Base-by-base conservation (phyloP, 2,797 vertebrate genomes). In the Octomys mimax region DNA sequence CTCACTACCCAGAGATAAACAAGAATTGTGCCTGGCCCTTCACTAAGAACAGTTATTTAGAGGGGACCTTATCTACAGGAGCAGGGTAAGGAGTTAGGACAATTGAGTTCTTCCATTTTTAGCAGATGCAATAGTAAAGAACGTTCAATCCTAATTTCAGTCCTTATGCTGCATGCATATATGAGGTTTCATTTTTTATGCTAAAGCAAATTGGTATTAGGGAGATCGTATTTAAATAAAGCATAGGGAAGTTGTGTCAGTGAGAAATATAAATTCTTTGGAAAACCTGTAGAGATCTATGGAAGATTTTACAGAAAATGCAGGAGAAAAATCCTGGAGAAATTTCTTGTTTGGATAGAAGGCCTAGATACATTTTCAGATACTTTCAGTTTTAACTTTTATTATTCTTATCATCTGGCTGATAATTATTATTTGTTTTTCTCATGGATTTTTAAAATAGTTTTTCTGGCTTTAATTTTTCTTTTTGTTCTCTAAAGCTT, bases 381-480 rank as follows among this genome's bases (percentile, higher is more conserved):
- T 61, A 8, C 4, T 89, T 95, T 84, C 4, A 70, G 11, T 93
- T 95, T 75, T 84, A 91, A 91, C 3, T 77, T 93, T 92, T 68
- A 18, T 62, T 22, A 54, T 31, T 75, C 62, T 81, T 80, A 68
- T 89, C 36, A 54, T n/a, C 2, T 84, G 42, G 77, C 16, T 82
- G 4, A 49, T 81, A 14, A 24, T 92, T 92, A 91, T 62, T 59
- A 24, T 54, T 92, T 92, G 5, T 54, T 16, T 91, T 92, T 91
- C 46, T 92, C 42, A 82, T 59, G 36, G 7, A 87, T 66, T 95
- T 54, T 96, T 26, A 49, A 80, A 87, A 33, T 87, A 66, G 39
- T 22, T 95, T 87, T 70, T 89, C 9, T 87, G 33, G 26, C 91
- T 89, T 96, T 22, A 61, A 70, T 89, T 95, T 87, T 31, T 2